A percentile compares a stretch with the other conserved stretches of the same genome.
Conservation (phyloP, 2,888 invertebrate species). For the Noctua fimbriata region DNA sequence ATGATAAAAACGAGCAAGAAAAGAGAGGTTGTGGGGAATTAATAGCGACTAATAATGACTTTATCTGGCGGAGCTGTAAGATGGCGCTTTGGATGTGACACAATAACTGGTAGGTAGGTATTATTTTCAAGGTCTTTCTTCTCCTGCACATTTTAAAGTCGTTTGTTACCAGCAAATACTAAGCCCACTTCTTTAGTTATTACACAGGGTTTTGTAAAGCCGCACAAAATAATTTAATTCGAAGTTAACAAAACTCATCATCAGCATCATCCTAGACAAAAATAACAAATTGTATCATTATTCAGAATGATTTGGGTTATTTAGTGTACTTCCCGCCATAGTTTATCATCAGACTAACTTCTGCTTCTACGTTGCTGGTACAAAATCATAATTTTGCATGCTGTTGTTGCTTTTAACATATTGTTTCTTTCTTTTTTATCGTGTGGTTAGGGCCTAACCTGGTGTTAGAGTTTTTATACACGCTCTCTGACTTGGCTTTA, state of each 20-base stretch:
- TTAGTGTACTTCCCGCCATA: not conserved
- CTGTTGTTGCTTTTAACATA: not conserved
- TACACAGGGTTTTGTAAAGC: not conserved
- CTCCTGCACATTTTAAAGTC: not conserved
- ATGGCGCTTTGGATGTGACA: constrained; percentile 63
- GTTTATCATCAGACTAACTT: not conserved
- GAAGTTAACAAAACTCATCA: not conserved
- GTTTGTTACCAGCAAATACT: not conserved
- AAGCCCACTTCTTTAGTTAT: not conserved
- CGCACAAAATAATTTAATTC: not conserved
- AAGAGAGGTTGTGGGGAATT: constrained; percentile 70
- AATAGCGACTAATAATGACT: constrained; percentile 82
- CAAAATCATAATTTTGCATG: not conserved
- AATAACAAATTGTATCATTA: not conserved
- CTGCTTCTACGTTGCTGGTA: not conserved
- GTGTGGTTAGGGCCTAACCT: too few relatives aligned
- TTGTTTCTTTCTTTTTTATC: too few relatives aligned
- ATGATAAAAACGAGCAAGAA: constrained; percentile 63
- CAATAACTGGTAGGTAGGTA: too few relatives aligned
- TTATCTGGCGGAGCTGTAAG: constrained; percentile 69
- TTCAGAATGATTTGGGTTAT: not conserved
- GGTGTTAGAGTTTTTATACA: too few relatives aligned
- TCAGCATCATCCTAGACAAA: not conserved
- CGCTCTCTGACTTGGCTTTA: too few relatives aligned
- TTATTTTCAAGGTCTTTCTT: not conserved